Evolutionary conservation across 2,888 invertebrate genomes (phyloP), one percentile per base, ranked within the genome.

Genomic region (Amiota minor): DNA sequence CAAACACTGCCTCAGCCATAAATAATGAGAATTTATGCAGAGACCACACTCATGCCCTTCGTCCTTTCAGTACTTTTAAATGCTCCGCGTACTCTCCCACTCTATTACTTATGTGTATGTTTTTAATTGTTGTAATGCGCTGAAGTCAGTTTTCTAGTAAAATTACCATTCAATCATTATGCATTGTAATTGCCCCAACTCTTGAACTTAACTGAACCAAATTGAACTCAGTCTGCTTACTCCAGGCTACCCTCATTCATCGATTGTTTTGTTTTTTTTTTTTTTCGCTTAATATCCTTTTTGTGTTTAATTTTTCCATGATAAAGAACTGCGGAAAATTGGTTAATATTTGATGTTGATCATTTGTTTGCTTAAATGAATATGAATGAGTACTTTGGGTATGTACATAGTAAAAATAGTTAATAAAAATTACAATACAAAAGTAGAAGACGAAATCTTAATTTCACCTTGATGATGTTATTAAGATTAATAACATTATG

Each of bases 21-120:
- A 88, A 88, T 88, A 88, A 88, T 88, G 83, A 83, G 84, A 88
- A 88, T 88, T 88, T 88, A 86, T 88, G 85, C 83, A 50, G 74
- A 23, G 76, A 45, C 62, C 62, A 11, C 12, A n/a, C 45, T 35
- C 62, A 10, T 9, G 45, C 35, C 14, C n/a, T 11, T 10, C 16
- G 9, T 20, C 20, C 18, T 18, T 59, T 59, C 20, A 20, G 53
- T 35, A 23, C 56, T 16, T n/a, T 23, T 23, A 2, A 23, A 50
- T 50, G 53, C 12, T 18, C 9, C 20, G 18, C 14, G 16, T 59
- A 20, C 76, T 68, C 23, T 23, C 45, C 18, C 23, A 49, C 61
- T 47, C 50, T 35, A 76, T 74, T 74, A 64, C 68, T 55, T 67
- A 6, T 71, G 56, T n/a, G 70, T 70, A 59, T 70, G 72, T 67